These are phyloP conservation scores for Solen grandis DNA, from an alignment of 1,140 invertebrate genomes.

Conservation along the genomic window DNA sequence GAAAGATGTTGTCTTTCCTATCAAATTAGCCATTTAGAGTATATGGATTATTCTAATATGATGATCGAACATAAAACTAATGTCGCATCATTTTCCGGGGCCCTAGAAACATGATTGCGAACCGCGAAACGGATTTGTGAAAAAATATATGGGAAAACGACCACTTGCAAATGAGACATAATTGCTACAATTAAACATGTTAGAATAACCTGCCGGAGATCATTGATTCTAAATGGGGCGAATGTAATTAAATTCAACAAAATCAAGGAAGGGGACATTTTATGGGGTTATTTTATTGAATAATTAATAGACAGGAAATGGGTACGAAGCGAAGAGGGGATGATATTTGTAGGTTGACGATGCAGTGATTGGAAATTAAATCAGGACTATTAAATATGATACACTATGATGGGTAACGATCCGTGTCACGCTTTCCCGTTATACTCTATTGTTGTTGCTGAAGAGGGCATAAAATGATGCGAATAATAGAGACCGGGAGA, in stretches of 20 bases:
- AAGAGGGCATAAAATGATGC: too few species aligned
- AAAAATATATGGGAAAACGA: not conserved
- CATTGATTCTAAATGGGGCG: not conserved
- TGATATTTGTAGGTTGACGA: not conserved
- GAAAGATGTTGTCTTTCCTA: too few species aligned
- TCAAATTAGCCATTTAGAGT: too few species aligned
- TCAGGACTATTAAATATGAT: conserved; percentile 44
- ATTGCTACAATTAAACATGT: not conserved
- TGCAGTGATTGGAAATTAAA: conserved; percentile 48
- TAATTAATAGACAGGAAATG: conserved; percentile 52
- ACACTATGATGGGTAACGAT: too few species aligned
- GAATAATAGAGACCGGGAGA: too few species aligned
- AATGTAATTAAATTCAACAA: not conserved
- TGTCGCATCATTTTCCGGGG: not conserved
- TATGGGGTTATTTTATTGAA: conserved; percentile 12
- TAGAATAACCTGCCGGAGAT: not conserved
- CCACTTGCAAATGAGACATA: not conserved
- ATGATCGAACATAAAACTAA: not conserved
- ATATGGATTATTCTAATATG: too few species aligned
- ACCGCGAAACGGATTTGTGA: not conserved
- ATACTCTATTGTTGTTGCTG: too few species aligned
- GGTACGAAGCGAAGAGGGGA: not conserved
- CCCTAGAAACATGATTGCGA: not conserved
- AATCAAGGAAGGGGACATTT: not conserved
- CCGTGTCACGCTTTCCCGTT: too few species aligned